A percentile compares a stretch with the other conserved stretches of the same genome.
Conservation (phyloP, 2,797 vertebrate species). For the Parauchenoglanis punctatus region DNA sequence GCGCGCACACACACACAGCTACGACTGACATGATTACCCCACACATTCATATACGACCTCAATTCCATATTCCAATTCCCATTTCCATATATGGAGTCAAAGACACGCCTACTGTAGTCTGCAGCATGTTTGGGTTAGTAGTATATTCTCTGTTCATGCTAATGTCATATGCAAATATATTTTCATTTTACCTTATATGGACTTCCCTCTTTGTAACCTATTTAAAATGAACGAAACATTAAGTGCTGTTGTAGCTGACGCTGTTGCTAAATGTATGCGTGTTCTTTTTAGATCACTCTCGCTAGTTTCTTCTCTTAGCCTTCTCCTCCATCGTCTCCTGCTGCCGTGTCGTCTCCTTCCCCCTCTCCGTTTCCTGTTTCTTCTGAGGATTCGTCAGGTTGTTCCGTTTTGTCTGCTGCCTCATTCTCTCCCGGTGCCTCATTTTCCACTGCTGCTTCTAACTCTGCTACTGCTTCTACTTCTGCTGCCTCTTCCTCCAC, state of each 20-base stretch:
- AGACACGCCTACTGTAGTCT: neutral
- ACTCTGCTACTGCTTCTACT: slow-evolving; percentile 46
- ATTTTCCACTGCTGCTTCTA: slow-evolving; percentile 25
- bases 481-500: slow-evolving; percentile 40
- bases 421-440: neutral
- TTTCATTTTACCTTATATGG: neutral
- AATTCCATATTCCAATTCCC: neutral
- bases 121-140: neutral
- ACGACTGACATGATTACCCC: neutral
- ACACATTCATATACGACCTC: neutral
- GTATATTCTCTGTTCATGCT: neutral
- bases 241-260: neutral
- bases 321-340: slow-evolving; percentile 49
- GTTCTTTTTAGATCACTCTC: neutral
- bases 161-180: neutral
- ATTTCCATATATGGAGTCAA: neutral
- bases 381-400: neutral
- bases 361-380: slow-evolving; percentile 4
- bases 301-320: neutral
- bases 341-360: neutral
- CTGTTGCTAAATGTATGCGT: neutral
- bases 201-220: neutral
- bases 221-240: neutral
- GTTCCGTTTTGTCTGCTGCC: slow-evolving; percentile 17
- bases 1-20: neutral